A percentile compares a stretch with the other conserved stretches of the same genome.
phyloP scores from a whole-genome alignment of 2,888 invertebrate species.

The Oscheius onirici region DNA sequence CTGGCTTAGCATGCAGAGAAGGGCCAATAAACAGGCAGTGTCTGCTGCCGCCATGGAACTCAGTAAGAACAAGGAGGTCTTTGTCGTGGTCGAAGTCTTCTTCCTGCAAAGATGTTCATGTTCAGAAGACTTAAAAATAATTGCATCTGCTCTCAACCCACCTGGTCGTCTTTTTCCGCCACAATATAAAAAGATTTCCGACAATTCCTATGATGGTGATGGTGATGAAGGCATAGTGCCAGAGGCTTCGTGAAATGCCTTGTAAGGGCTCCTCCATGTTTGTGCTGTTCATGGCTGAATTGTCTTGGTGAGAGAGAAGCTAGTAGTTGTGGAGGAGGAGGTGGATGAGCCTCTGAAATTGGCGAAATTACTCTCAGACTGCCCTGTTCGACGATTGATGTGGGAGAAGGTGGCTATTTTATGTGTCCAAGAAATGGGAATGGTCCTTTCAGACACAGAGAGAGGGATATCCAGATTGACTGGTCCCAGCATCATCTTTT shows the following conservation, averaged over 20 bases:
- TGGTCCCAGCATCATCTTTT: too few relatives aligned
- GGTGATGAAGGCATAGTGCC: constrained; percentile 35
- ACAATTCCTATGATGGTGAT: constrained; percentile 30
- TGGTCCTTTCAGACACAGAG: too few relatives aligned
- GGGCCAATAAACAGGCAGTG: constrained; percentile 56
- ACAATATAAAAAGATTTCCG: constrained; percentile 29
- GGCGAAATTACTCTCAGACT: constrained; percentile 13
- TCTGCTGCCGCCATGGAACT: constrained; percentile 67
- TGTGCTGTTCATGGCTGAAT: constrained; percentile 5
- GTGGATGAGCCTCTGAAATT: constrained; percentile 14
- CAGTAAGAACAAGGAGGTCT: constrained; percentile 62
- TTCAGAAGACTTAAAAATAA: not conserved
- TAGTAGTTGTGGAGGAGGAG: not conserved
- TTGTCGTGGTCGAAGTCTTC: constrained; percentile 55
- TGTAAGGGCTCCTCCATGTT: constrained; percentile 5
- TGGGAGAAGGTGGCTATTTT: too few relatives aligned
- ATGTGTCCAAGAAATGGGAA: too few relatives aligned
- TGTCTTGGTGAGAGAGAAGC: not conserved
- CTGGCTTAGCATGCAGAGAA: constrained; percentile 51
- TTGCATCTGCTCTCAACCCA: not conserved
- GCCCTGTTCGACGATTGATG: too few relatives aligned
- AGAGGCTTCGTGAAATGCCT: constrained; percentile 11
- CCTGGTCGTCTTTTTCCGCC: constrained; percentile 26
- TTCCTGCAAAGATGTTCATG: constrained; percentile 38
- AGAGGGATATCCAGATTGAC: too few relatives aligned